phyloP scores from a whole-genome alignment of 1,140 invertebrate genomes.

The Cyrtorhinus lividipennis region DNA sequence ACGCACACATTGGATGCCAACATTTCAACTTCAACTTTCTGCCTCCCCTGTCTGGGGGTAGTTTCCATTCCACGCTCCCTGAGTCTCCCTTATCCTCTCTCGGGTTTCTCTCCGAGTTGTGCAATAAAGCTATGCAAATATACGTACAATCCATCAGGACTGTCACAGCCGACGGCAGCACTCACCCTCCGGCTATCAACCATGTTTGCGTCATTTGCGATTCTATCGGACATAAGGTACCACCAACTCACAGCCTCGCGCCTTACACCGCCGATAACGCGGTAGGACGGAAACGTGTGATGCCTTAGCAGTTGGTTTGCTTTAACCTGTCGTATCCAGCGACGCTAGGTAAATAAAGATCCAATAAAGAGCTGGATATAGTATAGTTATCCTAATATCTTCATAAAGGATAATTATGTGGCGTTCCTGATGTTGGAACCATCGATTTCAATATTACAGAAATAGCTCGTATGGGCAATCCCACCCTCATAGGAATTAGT shows the following conservation, averaged over 20 bases:
- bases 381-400: no score
- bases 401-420: no score
- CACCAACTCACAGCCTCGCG: constrained; percentile 16
- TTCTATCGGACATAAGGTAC: constrained; percentile 30
- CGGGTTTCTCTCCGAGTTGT: background rate
- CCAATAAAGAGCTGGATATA: no score
- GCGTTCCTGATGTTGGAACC: no score
- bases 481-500: no score
- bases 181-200: constrained; percentile 18
- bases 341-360: no score
- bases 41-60: background rate
- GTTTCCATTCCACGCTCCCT: background rate
- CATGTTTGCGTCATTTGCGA: constrained; percentile 24
- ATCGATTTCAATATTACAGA: no score
- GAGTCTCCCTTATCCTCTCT: background rate
- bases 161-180: no score
- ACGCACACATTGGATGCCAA: background rate
- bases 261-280: background rate
- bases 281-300: no score
- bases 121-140: constrained; percentile 14
- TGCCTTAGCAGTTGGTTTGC: no score
- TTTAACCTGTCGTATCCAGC: no score
- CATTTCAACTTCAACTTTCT: background rate
- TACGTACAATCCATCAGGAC: constrained; percentile 16
- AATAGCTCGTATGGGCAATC: no score